These are phyloP conservation scores for Plebejus anna DNA, from an alignment of 2,888 invertebrate species.

Conservation along the genomic window DNA sequence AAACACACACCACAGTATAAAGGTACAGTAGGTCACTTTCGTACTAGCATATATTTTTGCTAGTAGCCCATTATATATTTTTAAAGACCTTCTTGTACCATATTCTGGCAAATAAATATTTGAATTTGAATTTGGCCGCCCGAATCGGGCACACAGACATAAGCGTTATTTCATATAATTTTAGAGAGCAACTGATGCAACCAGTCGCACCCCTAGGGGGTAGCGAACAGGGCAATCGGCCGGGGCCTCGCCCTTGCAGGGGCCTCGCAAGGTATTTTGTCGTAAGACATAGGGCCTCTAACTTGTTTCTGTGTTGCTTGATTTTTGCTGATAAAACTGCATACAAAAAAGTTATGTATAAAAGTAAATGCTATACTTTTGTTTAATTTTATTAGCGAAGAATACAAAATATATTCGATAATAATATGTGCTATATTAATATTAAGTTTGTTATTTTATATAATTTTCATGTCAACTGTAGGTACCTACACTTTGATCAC, in stretches of 20 bases:
- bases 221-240: too few species aligned
- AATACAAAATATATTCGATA: conserved; percentile 17
- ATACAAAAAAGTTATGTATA: neutral
- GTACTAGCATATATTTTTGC: neutral
- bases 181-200: neutral
- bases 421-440: conserved; percentile 24
- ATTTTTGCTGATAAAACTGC: neutral
- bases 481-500: neutral
- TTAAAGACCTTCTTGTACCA: too few species aligned
- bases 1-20: neutral
- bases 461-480: conserved; percentile 18
- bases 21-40: neutral
- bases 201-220: too few species aligned
- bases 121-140: neutral
- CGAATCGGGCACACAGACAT: neutral
- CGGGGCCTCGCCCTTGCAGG: too few species aligned
- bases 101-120: too few species aligned
- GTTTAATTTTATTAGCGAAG: conserved; percentile 37
- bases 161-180: neutral
- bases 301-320: neutral
- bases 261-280: too few species aligned
- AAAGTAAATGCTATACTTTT: conserved; percentile 28
- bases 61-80: too few species aligned
- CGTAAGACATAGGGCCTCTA: too few species aligned
- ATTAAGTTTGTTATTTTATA: conserved; percentile 40